These are phyloP conservation scores for Cactoblastis cactorum DNA, from an alignment of 2,888 invertebrate species.

Conservation along the genomic window DNA sequence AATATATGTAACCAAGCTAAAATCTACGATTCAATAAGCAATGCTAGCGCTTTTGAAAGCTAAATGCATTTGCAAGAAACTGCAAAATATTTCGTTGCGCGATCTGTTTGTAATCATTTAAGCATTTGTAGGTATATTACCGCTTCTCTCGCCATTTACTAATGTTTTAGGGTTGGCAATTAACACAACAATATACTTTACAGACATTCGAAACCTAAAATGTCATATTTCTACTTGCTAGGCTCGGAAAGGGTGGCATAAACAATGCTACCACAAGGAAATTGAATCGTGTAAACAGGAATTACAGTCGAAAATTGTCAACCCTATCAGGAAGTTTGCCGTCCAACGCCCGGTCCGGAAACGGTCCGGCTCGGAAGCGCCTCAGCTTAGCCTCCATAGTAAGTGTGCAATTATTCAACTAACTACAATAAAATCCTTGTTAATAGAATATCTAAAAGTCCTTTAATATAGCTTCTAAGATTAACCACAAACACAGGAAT, in stretches of 20 bases:
- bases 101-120: constrained; percentile 44
- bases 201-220: background rate
- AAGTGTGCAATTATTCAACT: constrained; percentile 36
- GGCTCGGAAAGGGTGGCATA: too few species aligned
- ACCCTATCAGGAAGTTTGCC: constrained; percentile 8
- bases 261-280: too few species aligned
- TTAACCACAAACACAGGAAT: too few species aligned
- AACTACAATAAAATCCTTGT: too few species aligned
- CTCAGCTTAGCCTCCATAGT: constrained; percentile 47
- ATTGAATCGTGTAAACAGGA: too few species aligned
- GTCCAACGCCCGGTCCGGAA: constrained; percentile 47
- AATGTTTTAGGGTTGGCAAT: background rate
- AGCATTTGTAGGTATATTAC: constrained; percentile 22
- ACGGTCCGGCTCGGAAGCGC: constrained; percentile 52
- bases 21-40: too few species aligned
- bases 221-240: too few species aligned
- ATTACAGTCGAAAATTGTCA: background rate
- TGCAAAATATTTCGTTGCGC: constrained; percentile 28
- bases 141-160: constrained; percentile 16
- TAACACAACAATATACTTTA: background rate
- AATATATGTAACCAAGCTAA: too few species aligned
- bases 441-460: too few species aligned
- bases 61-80: constrained; percentile 17
- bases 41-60: too few species aligned
- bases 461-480: too few species aligned